Conservation (phyloP, 2,113 vertebrate genomes). For the Athene noctua region DNA sequence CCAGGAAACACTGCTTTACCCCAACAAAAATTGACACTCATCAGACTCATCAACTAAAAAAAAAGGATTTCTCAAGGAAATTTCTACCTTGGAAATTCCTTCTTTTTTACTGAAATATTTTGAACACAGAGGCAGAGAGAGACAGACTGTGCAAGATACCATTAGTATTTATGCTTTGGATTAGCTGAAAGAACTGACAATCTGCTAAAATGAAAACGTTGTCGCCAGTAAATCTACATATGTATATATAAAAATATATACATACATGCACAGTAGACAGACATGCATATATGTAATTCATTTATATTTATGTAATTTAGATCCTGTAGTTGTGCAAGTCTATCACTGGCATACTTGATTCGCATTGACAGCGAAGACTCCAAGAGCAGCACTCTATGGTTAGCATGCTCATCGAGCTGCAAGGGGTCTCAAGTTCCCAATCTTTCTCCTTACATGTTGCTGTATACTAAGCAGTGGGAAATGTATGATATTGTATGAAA, state of each 20-base stretch:
- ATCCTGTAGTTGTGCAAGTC: background rate
- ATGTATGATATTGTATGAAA: background rate
- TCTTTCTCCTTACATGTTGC: background rate
- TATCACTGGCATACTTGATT: background rate
- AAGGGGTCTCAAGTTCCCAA: background rate
- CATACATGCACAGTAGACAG: background rate
- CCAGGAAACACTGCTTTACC: background rate
- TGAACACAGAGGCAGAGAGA: background rate
- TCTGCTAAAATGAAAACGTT: background rate
- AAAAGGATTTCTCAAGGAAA: background rate
- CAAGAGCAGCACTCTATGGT: background rate
- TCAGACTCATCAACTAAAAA: background rate
- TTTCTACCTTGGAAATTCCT: background rate
- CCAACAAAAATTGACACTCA: background rate
- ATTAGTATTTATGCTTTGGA: background rate
- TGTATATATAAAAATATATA: background rate
- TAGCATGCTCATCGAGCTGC: background rate
- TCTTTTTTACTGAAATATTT: background rate
- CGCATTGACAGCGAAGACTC: background rate
- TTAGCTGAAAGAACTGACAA: background rate
- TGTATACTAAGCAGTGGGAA: background rate
- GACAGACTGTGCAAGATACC: background rate
- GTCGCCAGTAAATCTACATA: background rate
- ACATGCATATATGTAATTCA: background rate
- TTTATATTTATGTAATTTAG: background rate